Conservation (phyloP, 2,888 invertebrate species). For the Cephus pygmeus region DNA sequence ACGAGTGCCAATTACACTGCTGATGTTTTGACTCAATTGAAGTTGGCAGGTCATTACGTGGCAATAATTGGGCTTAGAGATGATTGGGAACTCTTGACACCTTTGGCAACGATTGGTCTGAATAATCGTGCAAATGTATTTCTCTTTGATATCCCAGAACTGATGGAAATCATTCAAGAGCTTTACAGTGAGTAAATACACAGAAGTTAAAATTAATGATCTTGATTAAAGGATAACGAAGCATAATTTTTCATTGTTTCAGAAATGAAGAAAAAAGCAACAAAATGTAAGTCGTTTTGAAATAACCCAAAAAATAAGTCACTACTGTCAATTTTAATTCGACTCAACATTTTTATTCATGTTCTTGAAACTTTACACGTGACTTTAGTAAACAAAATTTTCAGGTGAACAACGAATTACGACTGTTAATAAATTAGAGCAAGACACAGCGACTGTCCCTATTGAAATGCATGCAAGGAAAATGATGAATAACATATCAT, state of each 20-base stretch:
- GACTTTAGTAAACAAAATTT: no score
- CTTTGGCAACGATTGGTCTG: slow-evolving; percentile 37
- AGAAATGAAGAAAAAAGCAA: slow-evolving; percentile 22
- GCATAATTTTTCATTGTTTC: neutral
- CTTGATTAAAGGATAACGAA: neutral
- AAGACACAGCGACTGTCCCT: no score
- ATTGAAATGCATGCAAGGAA: no score
- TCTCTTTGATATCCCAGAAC: slow-evolving; percentile 31
- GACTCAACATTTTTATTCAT: no score
- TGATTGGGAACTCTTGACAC: slow-evolving; percentile 33
- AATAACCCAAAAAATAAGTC: no score
- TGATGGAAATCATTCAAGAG: slow-evolving; percentile 29
- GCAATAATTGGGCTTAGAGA: slow-evolving; percentile 35
- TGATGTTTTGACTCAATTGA: slow-evolving; percentile 34
- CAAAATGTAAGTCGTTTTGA: slow-evolving; percentile 18
- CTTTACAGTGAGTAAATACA: slow-evolving; percentile 28
- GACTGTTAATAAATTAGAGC: no score
- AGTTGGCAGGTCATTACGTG: slow-evolving; percentile 36
- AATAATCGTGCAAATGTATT: slow-evolving; percentile 38
- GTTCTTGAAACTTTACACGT: no score
- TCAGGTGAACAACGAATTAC: no score
- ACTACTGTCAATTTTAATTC: no score
- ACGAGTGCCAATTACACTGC: slow-evolving; percentile 21
- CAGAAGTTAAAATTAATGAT: slow-evolving; percentile 10
- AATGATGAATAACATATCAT: no score